These are phyloP conservation scores for Prionace glauca DNA, from an alignment of 2,797 vertebrate species.

Conservation along the genomic window DNA sequence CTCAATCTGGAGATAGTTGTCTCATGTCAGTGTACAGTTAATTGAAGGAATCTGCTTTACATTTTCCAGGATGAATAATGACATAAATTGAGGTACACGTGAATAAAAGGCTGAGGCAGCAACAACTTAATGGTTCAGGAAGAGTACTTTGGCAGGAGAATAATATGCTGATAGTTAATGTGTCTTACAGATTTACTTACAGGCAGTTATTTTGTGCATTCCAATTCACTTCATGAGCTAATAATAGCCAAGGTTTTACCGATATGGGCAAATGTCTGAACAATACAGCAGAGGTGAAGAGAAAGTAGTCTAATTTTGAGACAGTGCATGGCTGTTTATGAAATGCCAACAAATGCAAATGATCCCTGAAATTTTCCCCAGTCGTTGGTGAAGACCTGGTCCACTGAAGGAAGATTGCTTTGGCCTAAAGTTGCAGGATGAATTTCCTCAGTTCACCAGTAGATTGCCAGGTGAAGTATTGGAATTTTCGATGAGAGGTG, in stretches of 20 bases:
- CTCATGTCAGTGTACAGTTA: neutral
- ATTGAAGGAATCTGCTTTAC: neutral
- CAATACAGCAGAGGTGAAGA: neutral
- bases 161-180: neutral
- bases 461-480: neutral
- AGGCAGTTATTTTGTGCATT: neutral
- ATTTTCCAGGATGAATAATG: neutral
- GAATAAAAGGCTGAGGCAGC: neutral
- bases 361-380: neutral
- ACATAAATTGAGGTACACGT: neutral
- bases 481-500: neutral
- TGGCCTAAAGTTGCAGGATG: neutral
- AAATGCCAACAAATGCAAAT: neutral
- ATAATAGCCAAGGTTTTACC: constrained; percentile 3
- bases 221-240: neutral
- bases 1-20: no score
- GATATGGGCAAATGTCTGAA: neutral
- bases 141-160: neutral
- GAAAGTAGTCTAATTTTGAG: neutral
- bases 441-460: neutral
- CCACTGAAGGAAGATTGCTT: neutral
- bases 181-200: neutral
- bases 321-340: neutral
- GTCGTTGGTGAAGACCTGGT: neutral
- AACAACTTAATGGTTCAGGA: neutral